Evolutionary conservation across 2,113 vertebrate genomes (phyloP), one percentile per base, ranked within the genome.

Genomic region (Machaerirhynchus nigripectus): DNA sequence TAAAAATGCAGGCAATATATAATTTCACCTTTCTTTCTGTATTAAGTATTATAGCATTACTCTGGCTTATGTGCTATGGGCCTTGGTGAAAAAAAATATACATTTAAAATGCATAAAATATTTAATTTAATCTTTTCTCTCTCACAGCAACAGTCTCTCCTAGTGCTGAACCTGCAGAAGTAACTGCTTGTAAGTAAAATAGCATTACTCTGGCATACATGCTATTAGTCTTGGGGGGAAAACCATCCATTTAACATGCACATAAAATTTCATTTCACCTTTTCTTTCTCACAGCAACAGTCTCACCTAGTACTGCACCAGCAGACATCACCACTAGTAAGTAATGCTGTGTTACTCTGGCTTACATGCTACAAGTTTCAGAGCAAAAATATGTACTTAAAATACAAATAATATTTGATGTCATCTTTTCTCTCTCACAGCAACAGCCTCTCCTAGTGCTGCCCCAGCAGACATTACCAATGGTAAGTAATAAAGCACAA

Each of bases 391-490:
- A 24, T 1, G 6, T 3, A 22, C 1, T 40, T 23, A 19, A 40
- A 2, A 27, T 28, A 5, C 6, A 20, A 10, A 68, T 13, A 53
- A 7, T 31, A 27, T 18, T 63, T 37, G 33, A 67, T 53, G 61
- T 53, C 1, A 26, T 40, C 63, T 37, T 60, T 60, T 55, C 28
- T 64, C 40, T 78, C 35, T 78, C 13, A 28, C 59, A 84, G 28
- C 33, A 39, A 3, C 33, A 22, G 15, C 2, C 0, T 1, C 59
- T 23, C 18, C 59, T 15, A 21, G 3, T 24, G 0, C 47, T 65
- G 15, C 15, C 10, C 15, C 19, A n/a, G 50, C 12, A 65, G 60
- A 65, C 8, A 49, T 1, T 13, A 40, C 24, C 10, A 4, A 37
- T 52, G 5, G 73, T 52, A 52, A 52, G 18, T 52, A 23, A 44